Conservation (phyloP, 92 coral and sea anemone genomes). For the Porites lobata region DNA sequence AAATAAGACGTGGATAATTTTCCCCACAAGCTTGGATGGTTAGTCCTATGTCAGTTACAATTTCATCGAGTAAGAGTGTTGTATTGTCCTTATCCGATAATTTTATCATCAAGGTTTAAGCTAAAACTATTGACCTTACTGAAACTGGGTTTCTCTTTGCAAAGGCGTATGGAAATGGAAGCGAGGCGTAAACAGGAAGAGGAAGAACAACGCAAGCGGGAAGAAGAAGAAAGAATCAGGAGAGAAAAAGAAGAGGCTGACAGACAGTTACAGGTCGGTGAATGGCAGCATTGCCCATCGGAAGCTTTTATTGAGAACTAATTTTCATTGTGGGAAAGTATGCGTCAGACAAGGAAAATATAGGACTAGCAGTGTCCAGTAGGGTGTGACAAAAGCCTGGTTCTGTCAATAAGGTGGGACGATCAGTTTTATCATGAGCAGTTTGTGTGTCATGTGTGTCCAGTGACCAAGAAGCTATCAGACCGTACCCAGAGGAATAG, state of each 20-base stretch:
- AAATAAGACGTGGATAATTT: neutral
- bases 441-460: too few relatives aligned
- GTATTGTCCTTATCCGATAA: too few relatives aligned
- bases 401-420: too few relatives aligned
- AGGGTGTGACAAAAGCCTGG: too few relatives aligned
- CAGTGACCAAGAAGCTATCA: too few relatives aligned
- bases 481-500: neutral
- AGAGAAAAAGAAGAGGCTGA: slow-evolving; percentile 95
- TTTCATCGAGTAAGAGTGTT: too few relatives aligned
- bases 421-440: too few relatives aligned
- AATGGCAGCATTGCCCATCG: neutral
- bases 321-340: too few relatives aligned
- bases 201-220: slow-evolving; percentile 78
- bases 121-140: neutral
- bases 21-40: neutral
- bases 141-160: neutral
- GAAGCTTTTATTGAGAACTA: neutral
- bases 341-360: neutral
- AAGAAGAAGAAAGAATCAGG: slow-evolving; percentile 90
- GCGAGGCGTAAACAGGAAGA: slow-evolving; percentile 85
- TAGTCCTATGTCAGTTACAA: too few relatives aligned
- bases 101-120: neutral
- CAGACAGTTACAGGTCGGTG: slow-evolving; percentile 80
- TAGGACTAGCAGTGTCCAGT: too few relatives aligned
- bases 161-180: slow-evolving; percentile 94